Evolutionary conservation across 2,797 vertebrate species (phyloP), one percentile per base, ranked within the genome.

Genomic region (Lepus townsendii): DNA sequence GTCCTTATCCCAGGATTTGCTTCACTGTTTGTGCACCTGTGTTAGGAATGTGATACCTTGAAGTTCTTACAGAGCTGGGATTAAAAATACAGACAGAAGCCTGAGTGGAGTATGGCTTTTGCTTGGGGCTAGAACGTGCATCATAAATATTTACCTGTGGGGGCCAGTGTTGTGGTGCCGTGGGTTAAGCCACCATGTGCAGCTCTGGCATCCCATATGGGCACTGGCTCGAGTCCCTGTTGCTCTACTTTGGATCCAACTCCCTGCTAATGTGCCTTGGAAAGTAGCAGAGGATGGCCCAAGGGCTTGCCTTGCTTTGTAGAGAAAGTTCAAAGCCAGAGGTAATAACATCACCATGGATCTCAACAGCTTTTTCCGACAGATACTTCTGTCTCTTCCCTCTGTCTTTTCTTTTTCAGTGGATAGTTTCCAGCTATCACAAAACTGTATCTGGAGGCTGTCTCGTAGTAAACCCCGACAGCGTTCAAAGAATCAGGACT

Each of bases 71-170:
- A 63, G 57, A 69, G 83, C 71, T 26, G 52, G 35, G 10, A 57
- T 90, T 92, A 89, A 78, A 62, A 24, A 16, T 75, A 27, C 73
- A 89, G 90, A 72, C 75, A 83, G 62, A 92, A 73, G 12, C 57
- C 13, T 5, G 1, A 27, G 12, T 54, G 69, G n/a, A 68, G 60
- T 38, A 19, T 60, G 27, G 38, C 50, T 54, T 83, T 30, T 1
- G 2, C 42, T 7, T 7, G 10, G 26, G 0, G 3, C n/a, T 32
- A 52, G 16, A 78, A 26, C 65, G 35, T 17, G 38, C 10, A 20
- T 47, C 12, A 30, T 57, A 26, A 65, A 69, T 35, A n/a, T 47
- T 47, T 47, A 47, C 42, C 42, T 47, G 42, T 47, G 42, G 42
- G 42, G 42, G 42, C 42, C 42, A 47, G 42, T 47, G 42, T 47